A percentile compares a stretch with the other conserved stretches of the same genome.
Conservation (phyloP, 1,140 invertebrate species). For the Phortica variegata region DNA sequence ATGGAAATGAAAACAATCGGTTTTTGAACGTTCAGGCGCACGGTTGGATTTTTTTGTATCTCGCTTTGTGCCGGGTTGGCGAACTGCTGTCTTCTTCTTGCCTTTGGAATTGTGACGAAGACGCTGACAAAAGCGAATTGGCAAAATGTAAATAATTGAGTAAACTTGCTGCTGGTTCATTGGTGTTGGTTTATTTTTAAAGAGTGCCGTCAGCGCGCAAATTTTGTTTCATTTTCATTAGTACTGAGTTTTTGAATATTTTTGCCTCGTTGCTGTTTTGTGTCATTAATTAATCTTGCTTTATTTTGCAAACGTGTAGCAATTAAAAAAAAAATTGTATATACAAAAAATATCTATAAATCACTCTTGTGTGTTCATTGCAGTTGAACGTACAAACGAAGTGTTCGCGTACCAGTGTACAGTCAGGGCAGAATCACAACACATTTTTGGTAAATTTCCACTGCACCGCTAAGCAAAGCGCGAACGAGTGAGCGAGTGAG, state of each 20-base stretch:
- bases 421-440: too few relatives aligned
- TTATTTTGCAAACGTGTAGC: constrained; percentile 33
- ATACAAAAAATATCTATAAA: constrained; percentile 13
- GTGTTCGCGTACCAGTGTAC: too few relatives aligned
- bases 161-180: constrained; percentile 3
- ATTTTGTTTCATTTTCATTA: constrained; percentile 8
- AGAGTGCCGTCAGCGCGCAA: constrained; percentile 39
- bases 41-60: too few relatives aligned
- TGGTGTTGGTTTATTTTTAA: constrained; percentile 48
- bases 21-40: too few relatives aligned
- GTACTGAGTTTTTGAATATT: constrained; percentile 15
- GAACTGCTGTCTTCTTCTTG: too few relatives aligned
- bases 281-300: constrained; percentile 38
- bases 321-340: constrained; percentile 4
- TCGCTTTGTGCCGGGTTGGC: too few relatives aligned
- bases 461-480: constrained; percentile 7
- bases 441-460: constrained; percentile 46
- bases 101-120: constrained; percentile 19
- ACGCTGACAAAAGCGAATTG: constrained; percentile 29
- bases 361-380: not conserved
- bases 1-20: too few relatives aligned
- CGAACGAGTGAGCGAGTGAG: not conserved
- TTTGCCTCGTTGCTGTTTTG: constrained; percentile 10
- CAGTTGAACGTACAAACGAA: constrained; percentile 23
- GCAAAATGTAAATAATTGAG: constrained; percentile 36